phyloP scores from a whole-genome alignment of 2,888 invertebrate genomes.

The Apamea monoglypha region DNA sequence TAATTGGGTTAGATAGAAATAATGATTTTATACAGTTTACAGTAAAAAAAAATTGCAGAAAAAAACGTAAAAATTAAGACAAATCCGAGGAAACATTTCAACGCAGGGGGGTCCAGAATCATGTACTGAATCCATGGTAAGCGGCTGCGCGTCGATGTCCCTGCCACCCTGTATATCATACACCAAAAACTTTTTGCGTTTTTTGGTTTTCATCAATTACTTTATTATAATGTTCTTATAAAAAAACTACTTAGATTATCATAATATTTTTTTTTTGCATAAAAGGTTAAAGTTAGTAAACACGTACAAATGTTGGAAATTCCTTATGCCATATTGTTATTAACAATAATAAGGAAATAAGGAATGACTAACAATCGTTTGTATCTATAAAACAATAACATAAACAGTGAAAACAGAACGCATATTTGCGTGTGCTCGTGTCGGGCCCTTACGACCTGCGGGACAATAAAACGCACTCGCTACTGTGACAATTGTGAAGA shows the following conservation, averaged over 20 bases:
- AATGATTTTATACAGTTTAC: no score
- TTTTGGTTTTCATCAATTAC: background rate
- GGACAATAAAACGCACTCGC: constrained; percentile 73
- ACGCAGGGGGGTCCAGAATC: no score
- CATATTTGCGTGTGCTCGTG: constrained; percentile 43
- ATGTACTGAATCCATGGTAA: no score
- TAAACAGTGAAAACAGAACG: constrained; percentile 21
- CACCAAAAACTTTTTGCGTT: no score
- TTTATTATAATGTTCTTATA: background rate
- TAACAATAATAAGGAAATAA: background rate
- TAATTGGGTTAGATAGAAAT: no score
- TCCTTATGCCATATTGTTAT: background rate
- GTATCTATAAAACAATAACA: background rate
- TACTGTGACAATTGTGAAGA: constrained; percentile 62
- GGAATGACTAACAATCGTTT: background rate
- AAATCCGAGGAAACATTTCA: no score
- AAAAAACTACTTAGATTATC: background rate
- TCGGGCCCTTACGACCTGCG: constrained; percentile 53
- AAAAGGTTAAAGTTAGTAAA: no score
- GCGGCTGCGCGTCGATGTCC: no score
- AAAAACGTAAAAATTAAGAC: no score
- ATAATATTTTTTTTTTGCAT: no score
- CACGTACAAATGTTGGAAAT: background rate
- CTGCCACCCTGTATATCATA: no score
- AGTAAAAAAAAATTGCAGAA: no score